A percentile compares a stretch with the other conserved stretches of the same genome.
Conservation (phyloP, 2,888 invertebrate species). For the Ferrisia virgata region DNA sequence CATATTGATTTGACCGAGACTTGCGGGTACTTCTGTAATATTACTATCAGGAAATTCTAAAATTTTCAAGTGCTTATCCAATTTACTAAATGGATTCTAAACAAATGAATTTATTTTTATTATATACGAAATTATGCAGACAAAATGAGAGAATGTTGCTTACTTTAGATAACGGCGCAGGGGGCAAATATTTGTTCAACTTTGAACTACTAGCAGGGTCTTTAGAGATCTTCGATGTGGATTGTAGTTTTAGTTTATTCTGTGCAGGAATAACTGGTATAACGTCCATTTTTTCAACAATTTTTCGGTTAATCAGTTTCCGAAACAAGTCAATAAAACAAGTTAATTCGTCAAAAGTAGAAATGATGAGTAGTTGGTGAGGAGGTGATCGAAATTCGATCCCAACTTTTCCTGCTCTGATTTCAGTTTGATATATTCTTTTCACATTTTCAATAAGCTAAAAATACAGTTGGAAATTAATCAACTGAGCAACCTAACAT, state of each 20-base stretch:
- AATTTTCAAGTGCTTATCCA: neutral
- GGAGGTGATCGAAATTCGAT: constrained; percentile 36
- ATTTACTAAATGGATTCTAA: neutral
- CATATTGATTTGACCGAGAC: neutral
- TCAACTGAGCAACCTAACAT: neutral
- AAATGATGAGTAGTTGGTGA: constrained; percentile 28
- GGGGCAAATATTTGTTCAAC: neutral
- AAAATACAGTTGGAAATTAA: neutral
- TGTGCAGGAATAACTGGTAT: constrained; percentile 8
- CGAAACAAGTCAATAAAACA: neutral
- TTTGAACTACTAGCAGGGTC: neutral
- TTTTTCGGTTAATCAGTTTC: neutral
- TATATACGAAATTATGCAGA: neutral
- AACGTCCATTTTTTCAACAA: constrained; percentile 32
- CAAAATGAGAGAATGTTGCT: neutral
- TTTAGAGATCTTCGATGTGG: neutral
- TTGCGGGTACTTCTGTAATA: neutral
- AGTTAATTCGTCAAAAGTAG: neutral
- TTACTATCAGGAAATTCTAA: constrained; percentile 2
- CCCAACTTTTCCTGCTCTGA: constrained; percentile 2
- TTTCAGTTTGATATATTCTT: constrained; percentile 31
- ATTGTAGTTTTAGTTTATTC: neutral
- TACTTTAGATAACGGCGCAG: neutral
- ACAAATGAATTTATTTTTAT: neutral
- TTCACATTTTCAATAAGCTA: constrained; percentile 32